Conservation (phyloP, 2,113 vertebrate species). For the Gopherus flavomarginatus region DNA sequence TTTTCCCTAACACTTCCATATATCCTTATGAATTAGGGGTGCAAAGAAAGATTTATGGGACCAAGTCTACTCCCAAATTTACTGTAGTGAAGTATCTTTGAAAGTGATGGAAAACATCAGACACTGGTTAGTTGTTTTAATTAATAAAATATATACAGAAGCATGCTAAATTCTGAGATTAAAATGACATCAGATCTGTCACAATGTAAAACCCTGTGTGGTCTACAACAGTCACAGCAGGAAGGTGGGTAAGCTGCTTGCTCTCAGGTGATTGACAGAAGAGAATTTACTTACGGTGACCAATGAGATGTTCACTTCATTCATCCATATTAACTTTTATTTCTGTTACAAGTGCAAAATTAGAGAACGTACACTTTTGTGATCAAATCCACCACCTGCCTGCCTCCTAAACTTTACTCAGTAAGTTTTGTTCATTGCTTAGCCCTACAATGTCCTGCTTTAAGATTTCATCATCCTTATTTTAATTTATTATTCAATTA, state of each 20-base stretch:
- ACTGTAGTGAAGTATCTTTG: not conserved
- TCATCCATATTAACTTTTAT: not conserved
- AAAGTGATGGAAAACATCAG: not conserved
- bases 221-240: not conserved
- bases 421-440: not conserved
- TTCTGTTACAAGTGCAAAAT: not conserved
- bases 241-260: not conserved
- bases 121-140: not conserved
- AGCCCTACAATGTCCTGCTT: fast-evolving
- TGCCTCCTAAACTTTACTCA: not conserved
- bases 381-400: not conserved
- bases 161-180: not conserved
- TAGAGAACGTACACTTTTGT: not conserved
- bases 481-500: not conserved
- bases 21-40: not conserved
- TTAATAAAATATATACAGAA: not conserved
- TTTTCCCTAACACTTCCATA: conserved; percentile 5
- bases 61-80: not conserved
- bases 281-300: not conserved
- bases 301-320: not conserved
- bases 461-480: not conserved
- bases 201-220: not conserved
- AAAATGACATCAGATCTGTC: not conserved
- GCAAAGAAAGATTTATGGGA: not conserved
- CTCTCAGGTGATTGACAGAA: not conserved